These are phyloP conservation scores for Melanotus villosus DNA, from an alignment of 2,888 invertebrate genomes.

Conservation along the genomic window DNA sequence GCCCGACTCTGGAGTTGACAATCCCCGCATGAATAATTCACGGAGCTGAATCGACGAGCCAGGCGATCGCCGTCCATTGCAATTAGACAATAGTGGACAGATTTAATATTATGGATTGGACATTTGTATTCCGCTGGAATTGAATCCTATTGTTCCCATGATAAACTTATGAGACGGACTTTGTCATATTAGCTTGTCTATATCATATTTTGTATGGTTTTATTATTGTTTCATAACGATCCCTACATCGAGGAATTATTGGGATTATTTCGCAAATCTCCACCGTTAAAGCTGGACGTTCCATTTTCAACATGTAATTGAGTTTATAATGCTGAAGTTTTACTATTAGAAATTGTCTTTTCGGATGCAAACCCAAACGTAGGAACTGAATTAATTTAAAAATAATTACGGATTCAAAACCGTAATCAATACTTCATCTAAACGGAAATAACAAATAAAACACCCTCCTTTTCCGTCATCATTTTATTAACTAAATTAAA, in stretches of 20 bases:
- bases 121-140: slow-evolving; percentile 64
- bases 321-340: no score
- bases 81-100: slow-evolving; percentile 66
- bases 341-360: no score
- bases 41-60: slow-evolving; percentile 57
- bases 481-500: not conserved
- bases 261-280: slow-evolving; percentile 19
- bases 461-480: not conserved
- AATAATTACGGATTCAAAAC: no score
- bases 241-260: not conserved
- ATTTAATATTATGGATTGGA: slow-evolving; percentile 66
- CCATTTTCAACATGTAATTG: no score
- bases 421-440: no score
- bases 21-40: slow-evolving; percentile 61
- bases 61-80: slow-evolving; percentile 64
- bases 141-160: slow-evolving; percentile 64
- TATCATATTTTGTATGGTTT: slow-evolving; percentile 56
- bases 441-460: not conserved
- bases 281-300: not conserved
- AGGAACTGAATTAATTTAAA: no score
- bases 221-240: slow-evolving; percentile 42
- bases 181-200: slow-evolving; percentile 64
- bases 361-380: no score
- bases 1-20: slow-evolving; percentile 58
- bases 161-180: slow-evolving; percentile 64